A percentile compares a stretch with the other conserved stretches of the same genome.
These are phyloP conservation scores for Meandrina meandrites DNA, from an alignment of 92 coral and sea anemone species.

Conservation along the genomic window DNA sequence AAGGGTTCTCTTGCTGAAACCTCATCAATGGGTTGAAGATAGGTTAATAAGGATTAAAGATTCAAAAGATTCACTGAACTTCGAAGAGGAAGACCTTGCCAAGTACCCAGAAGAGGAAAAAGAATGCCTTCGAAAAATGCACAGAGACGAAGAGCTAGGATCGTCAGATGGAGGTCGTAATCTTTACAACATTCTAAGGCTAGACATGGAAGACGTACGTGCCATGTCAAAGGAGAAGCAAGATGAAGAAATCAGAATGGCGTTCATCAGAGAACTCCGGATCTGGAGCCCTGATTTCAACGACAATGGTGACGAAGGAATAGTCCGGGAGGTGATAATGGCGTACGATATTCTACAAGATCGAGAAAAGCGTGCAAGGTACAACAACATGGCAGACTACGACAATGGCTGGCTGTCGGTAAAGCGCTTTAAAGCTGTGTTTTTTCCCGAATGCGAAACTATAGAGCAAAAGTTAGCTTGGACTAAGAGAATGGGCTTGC, in stretches of 20 bases:
- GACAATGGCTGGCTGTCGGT: constrained; percentile 52
- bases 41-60: neutral
- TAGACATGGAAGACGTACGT: constrained; percentile 49
- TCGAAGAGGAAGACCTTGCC: constrained; percentile 25
- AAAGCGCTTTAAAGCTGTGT: constrained; percentile 33
- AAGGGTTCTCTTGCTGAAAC: neutral
- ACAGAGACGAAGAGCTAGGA: constrained; percentile 33
- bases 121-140: constrained; percentile 43
- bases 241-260: constrained; percentile 20
- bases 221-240: constrained; percentile 35
- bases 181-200: constrained; percentile 46
- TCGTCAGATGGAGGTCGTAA: constrained; percentile 4
- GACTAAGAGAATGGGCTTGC: neutral
- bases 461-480: constrained; percentile 39
- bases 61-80: neutral
- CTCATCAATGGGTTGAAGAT: constrained; percentile 30
- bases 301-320: constrained; percentile 38
- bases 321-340: constrained; percentile 36
- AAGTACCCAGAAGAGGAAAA: constrained; percentile 26
- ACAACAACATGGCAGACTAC: constrained; percentile 50
- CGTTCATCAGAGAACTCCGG: constrained; percentile 27
- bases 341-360: constrained; percentile 40
- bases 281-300: constrained; percentile 62
- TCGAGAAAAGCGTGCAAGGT: constrained; percentile 38
- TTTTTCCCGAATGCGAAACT: constrained; percentile 53